Evolutionary conservation across 2,888 invertebrate genomes (phyloP).

Genomic region (Phalera bucephala): DNA sequence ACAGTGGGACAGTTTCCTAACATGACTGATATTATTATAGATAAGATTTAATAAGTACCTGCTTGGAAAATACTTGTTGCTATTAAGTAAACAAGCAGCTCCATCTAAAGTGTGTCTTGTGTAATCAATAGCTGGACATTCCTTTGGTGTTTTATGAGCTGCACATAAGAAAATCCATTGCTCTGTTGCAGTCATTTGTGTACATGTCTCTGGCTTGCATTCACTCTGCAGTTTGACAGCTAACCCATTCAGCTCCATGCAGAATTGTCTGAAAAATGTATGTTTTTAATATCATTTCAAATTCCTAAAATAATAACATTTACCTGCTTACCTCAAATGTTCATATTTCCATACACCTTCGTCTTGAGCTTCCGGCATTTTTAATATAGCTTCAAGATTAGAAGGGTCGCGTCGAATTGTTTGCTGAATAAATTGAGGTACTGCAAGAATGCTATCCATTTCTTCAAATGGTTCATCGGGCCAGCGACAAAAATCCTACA

Average conservation of each 20-base stretch:
- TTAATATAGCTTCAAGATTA: conserved; percentile 96
- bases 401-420: conserved; percentile 96
- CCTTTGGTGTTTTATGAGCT: conserved; percentile 99
- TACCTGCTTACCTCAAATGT: conserved; percentile 96
- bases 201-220: conserved; percentile 98
- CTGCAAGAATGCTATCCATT: conserved; percentile 99
- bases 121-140: conserved; percentile 99
- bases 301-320: too few relatives aligned
- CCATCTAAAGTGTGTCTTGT: conserved; percentile 99
- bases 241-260: conserved; percentile 99
- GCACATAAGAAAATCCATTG: conserved; percentile 99
- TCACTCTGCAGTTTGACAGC: conserved; percentile 98
- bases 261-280: conserved; percentile 94
- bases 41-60: too few relatives aligned
- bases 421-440: conserved; percentile 99
- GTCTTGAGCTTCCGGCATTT: conserved; percentile 98
- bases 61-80: conserved; percentile 99
- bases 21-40: too few relatives aligned
- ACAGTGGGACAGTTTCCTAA: too few relatives aligned
- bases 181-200: conserved; percentile 99
- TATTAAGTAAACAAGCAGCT: conserved; percentile 98
- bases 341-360: conserved; percentile 99
- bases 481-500: conserved; percentile 99
- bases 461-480: conserved; percentile 99
- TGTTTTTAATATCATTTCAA: too few relatives aligned